Percentiles rank a stretch among this genome's conserved stretches.
These are phyloP conservation scores for Diachasma alloeum DNA, from an alignment of 1,140 invertebrate genomes.

Conservation along the genomic window DNA sequence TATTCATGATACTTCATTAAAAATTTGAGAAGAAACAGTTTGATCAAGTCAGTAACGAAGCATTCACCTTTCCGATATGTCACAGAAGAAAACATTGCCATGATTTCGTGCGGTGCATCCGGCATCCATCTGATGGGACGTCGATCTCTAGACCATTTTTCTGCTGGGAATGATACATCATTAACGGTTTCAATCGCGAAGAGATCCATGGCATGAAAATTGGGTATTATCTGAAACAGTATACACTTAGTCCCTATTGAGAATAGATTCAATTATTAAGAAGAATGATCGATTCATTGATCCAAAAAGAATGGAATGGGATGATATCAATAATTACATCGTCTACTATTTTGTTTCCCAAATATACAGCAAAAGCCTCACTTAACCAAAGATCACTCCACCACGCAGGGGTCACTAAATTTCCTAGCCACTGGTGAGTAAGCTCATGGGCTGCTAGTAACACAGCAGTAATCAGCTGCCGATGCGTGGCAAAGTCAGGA, in stretches of 20 bases:
- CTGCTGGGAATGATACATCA: conserved; percentile 10
- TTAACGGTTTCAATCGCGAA: background rate
- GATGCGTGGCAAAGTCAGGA: background rate
- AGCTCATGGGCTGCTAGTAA: conserved; percentile 66
- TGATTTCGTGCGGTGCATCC: conserved; percentile 76
- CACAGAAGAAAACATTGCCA: conserved; percentile 79
- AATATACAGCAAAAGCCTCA: conserved; percentile 75
- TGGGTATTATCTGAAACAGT: background rate
- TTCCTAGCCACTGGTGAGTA: conserved; percentile 69
- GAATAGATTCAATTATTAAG: no score
- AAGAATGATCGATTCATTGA: no score
- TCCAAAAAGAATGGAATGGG: no score
- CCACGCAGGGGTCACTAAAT: conserved; percentile 72
- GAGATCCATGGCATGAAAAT: conserved; percentile 7
- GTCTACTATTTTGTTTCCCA: conserved; percentile 52
- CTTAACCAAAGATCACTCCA: conserved; percentile 77
- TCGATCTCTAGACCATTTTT: background rate
- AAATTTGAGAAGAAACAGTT: no score
- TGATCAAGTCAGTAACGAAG: background rate
- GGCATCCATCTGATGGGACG: conserved; percentile 62
- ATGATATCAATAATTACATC: conserved; percentile 38
- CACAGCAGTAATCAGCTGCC: background rate
- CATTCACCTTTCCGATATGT: conserved; percentile 74
- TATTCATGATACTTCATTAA: background rate
- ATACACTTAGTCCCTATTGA: background rate